A percentile compares a stretch with the other conserved stretches of the same genome.
Evolutionary conservation across 2,797 vertebrate species (phyloP).

Genomic region (Sebastes glaucus): DNA sequence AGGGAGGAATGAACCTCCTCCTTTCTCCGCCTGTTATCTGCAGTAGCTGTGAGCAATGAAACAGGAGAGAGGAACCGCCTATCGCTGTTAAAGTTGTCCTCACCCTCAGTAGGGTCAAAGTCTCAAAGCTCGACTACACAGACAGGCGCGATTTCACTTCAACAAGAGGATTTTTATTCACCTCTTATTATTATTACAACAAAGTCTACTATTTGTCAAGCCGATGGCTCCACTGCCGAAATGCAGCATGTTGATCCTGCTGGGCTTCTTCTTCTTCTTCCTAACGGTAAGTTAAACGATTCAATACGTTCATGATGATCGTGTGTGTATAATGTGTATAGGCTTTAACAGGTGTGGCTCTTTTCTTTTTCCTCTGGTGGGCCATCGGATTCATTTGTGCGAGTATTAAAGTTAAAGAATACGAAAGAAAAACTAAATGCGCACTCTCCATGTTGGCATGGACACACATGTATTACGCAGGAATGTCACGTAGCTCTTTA

Average conservation of each 20-base stretch:
- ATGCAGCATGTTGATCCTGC: conserved; percentile 2
- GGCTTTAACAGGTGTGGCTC: conserved; percentile 56
- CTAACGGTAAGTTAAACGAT: conserved; percentile 60
- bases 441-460: not conserved
- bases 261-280: conserved; percentile 21
- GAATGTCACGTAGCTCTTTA: not conserved
- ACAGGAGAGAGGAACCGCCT: conserved; percentile 46
- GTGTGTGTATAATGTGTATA: not conserved
- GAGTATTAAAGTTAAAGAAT: not conserved
- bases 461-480: not conserved
- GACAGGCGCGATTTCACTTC: not conserved
- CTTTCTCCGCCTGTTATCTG: conserved; percentile 53
- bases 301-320: too few relatives aligned
- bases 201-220: not conserved
- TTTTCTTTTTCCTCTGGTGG: not conserved
- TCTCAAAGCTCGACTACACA: conserved; percentile 25
- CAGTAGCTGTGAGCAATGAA: conserved; percentile 21
- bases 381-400: fast-evolving
- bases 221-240: conserved; percentile 54
- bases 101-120: conserved; percentile 59
- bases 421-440: not conserved
- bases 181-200: not conserved
- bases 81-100: conserved; percentile 17
- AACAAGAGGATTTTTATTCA: not conserved
- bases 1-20: conserved; percentile 6